Evolutionary conservation across 2,888 invertebrate species (phyloP).

Genomic region (Cacoxenus indagator): DNA sequence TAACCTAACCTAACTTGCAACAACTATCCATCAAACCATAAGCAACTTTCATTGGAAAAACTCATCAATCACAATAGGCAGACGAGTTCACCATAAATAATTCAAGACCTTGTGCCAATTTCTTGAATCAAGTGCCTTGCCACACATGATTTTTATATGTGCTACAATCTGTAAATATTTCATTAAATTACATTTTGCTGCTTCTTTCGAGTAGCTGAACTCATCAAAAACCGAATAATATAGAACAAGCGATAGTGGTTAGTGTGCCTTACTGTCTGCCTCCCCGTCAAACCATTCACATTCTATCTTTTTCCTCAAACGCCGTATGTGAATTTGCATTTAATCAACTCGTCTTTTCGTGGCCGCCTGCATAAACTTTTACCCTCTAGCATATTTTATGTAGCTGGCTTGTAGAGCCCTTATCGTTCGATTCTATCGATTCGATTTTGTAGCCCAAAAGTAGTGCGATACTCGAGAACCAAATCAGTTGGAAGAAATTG

Average conservation of each 20-base stretch:
- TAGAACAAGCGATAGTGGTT: background rate
- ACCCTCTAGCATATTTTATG: background rate
- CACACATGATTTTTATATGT: background rate
- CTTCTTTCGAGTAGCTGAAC: background rate
- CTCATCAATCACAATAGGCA: background rate
- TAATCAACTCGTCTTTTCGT: background rate
- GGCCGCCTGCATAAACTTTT: background rate
- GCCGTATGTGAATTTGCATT: background rate
- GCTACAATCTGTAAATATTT: background rate
- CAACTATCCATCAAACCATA: no score
- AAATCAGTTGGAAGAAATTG: slow-evolving; percentile 14
- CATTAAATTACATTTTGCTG: background rate
- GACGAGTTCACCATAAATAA: background rate
- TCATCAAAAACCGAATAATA: background rate
- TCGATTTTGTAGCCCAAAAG: background rate
- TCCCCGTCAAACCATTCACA: background rate
- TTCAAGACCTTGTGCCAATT: no score
- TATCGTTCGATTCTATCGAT: background rate
- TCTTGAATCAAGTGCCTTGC: background rate
- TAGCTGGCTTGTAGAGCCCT: background rate
- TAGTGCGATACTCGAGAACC: background rate
- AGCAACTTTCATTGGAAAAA: no score
- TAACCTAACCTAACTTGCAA: no score
- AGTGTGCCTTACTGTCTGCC: background rate
- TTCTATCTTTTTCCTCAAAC: background rate